Evolutionary conservation across 2,888 invertebrate species (phyloP), one percentile per base, ranked within the genome.

Genomic region (Blastobasis adustella): DNA sequence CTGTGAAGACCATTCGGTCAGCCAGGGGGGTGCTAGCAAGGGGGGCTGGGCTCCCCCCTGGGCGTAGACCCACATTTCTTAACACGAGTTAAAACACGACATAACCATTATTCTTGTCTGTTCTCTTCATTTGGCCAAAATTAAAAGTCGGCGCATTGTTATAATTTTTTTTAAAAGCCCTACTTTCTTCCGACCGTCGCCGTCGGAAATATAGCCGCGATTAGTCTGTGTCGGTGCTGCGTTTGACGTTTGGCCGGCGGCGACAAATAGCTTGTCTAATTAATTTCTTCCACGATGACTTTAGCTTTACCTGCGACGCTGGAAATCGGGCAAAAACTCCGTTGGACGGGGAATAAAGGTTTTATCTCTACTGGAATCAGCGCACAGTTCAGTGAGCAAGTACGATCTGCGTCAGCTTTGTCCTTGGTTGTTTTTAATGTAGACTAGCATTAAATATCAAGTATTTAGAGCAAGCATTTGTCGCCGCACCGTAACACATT

Each of bases 51-150:
- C 53, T 42, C 48, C 46, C 9, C 37, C 23, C 23, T 23, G 23
- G 23, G 23, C 2, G 45, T 36, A 45, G 40, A 41, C n/a, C 10
- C 39, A 36, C n/a, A 52, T 46, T 51, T 47, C 49, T 49, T 39
- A 58, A 58, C 53, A 58, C 57, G 55, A 60, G 57, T 61, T 63
- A 55, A 62, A 67, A 62, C 54, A 40, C 45, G 51, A 48, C 45
- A 49, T 57, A 43, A 51, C 52, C 56, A 50, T 59, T 56, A 58
- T 57, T 63, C 56, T 61, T 55, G 59, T 57, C 58, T 58, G 56
- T 59, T 58, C 58, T 63, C 63, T 63, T 65, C 65, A 67, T 69
- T 65, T 68, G 56, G 56, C 57, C 23, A 55, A 59, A 69, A 69
- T 61, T 59, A 60, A 55, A 59, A 53, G 54, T 52, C 57, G 48